A percentile compares a stretch with the other conserved stretches of the same genome.
These are phyloP conservation scores for Kryptolebias marmoratus DNA, from an alignment of 2,113 vertebrate species.

Conservation along the genomic window DNA sequence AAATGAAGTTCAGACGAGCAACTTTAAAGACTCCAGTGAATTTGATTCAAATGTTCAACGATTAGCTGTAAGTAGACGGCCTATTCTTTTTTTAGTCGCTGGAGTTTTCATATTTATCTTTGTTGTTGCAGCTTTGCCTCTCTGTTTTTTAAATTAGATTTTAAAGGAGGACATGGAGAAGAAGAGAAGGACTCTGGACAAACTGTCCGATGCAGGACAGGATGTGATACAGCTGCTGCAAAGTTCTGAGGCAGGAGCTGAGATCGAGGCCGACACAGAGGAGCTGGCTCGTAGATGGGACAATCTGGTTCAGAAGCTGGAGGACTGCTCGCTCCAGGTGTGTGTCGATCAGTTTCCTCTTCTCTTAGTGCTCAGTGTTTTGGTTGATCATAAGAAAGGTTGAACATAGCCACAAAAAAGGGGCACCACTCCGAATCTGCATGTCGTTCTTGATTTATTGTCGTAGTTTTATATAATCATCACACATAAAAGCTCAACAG, in stretches of 20 bases:
- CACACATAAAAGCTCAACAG: not conserved
- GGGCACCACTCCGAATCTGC: too few species aligned
- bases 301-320: constrained; percentile 92
- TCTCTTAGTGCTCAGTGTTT: not conserved
- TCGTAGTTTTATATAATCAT: not conserved
- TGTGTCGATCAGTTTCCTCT: not conserved
- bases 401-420: not conserved
- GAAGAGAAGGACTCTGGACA: constrained; percentile 88
- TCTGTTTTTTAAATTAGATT: constrained; percentile 73
- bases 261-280: constrained; percentile 87
- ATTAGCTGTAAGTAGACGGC: constrained; percentile 87
- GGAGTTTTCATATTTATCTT: not conserved
- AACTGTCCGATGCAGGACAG: constrained; percentile 90
- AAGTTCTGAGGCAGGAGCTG: constrained; percentile 76
- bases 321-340: constrained; percentile 96
- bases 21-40: constrained; percentile 90
- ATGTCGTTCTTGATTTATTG: too few species aligned
- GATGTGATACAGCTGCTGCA: constrained; percentile 87
- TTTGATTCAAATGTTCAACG: constrained; percentile 89
- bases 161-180: constrained; percentile 97
- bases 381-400: not conserved
- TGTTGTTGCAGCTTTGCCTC: not conserved
- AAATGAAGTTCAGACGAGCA: constrained; percentile 87
- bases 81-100: not conserved
- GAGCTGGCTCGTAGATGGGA: constrained; percentile 94